Conservation (phyloP, 2,113 vertebrate genomes). For the Collichthys lucidus region DNA sequence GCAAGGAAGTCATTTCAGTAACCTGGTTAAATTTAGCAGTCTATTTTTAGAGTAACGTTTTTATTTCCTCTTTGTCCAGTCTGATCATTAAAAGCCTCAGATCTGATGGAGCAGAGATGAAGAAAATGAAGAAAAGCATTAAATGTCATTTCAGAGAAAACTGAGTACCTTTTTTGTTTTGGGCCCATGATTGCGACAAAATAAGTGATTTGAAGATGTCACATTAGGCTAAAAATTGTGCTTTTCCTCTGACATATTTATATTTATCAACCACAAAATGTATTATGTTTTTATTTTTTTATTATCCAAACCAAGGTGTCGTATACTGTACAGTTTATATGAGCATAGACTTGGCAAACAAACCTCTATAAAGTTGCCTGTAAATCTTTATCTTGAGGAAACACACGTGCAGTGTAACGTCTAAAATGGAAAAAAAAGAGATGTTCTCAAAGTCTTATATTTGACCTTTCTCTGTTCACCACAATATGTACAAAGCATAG, state of each 20-base stretch:
- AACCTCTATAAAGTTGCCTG: not conserved
- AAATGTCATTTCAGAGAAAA: not conserved
- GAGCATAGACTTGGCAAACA: not conserved
- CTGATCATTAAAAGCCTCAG: not conserved
- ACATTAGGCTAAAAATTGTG: not conserved
- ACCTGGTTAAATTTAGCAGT: not conserved
- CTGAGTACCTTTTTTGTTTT: not conserved
- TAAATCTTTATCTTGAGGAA: not conserved
- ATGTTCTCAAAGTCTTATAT: not conserved
- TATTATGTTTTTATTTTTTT: too few relatives aligned
- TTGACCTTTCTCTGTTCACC: slow-evolving; percentile 16
- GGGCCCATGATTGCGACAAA: not conserved
- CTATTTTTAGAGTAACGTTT: not conserved
- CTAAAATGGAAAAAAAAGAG: too few relatives aligned
- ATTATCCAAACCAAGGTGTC: not conserved
- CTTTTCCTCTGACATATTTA: not conserved
- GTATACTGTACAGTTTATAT: not conserved
- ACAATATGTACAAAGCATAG: not conserved
- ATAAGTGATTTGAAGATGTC: not conserved
- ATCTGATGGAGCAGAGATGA: not conserved
- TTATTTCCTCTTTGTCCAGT: not conserved
- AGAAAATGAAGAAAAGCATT: not conserved
- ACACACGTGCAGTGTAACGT: not conserved
- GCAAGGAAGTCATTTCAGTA: not conserved
- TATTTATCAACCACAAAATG: not conserved